phyloP scores from a whole-genome alignment of 2,113 vertebrate species.

The Physeter macrocephalus region DNA sequence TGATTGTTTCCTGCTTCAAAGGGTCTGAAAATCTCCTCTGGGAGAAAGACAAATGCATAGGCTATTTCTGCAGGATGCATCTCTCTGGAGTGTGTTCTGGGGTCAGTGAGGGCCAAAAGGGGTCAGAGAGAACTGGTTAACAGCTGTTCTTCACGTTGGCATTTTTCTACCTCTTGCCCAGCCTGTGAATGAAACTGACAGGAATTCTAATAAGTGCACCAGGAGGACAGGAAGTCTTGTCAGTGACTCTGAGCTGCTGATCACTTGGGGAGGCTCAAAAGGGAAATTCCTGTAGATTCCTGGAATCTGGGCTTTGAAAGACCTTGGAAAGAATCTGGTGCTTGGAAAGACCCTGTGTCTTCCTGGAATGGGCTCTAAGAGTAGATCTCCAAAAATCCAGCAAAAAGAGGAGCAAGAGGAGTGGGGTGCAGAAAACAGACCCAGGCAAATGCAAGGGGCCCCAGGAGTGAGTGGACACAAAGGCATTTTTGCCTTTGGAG shows the following conservation, averaged over 20 bases:
- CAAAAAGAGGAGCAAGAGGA: not conserved
- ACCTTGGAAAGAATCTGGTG: not conserved
- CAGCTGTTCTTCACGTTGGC: not conserved
- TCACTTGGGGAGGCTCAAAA: not conserved
- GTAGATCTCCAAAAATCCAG: not conserved
- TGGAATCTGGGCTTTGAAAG: not conserved
- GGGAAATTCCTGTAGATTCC: not conserved
- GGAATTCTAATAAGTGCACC: not conserved
- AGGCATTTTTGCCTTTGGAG: not conserved
- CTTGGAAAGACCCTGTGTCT: not conserved
- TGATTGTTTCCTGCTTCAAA: not conserved
- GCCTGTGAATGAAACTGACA: not conserved
- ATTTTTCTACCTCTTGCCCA: not conserved
- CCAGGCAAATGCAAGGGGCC: not conserved
- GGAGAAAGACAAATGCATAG: not conserved
- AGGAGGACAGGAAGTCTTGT: not conserved
- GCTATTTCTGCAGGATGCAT: not conserved
- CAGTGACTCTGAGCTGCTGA: not conserved
- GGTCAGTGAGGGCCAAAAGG: not conserved
- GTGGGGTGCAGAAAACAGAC: not conserved
- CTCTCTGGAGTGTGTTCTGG: not conserved
- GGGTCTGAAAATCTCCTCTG: not conserved
- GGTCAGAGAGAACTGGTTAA: conserved; percentile 20
- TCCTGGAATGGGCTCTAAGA: not conserved
- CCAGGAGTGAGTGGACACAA: not conserved